Base-by-base conservation (phyloP, 2,113 vertebrate species). In the Misgurnus mizolepis region DNA sequence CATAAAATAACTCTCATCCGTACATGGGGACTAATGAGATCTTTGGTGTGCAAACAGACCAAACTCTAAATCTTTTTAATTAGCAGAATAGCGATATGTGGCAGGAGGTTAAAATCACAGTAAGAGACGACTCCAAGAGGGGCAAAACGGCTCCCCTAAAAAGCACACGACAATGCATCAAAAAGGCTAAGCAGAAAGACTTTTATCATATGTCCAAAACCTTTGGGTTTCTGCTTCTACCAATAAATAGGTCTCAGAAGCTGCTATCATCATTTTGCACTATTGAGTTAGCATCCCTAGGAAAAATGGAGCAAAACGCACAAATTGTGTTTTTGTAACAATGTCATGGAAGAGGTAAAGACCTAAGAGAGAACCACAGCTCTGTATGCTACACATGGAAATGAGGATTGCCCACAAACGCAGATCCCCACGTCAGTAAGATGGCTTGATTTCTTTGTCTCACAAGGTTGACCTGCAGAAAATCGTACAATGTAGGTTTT, bases 401-500 rank as follows among this genome's bases (percentile, higher is more conserved):
- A 69, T 86, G 87, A 91, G 88, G 84, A 78, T 81, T 17, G 43
- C 60, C 53, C 17, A 39, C 22, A 68, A 55, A 83, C 47, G 12
- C 55, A 41, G 69, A 64, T 11, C 47, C 43, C 81, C 67, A 68
- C 83, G 86, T 87, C 88, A 88, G 89, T 87, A 91, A 87, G 80
- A 90, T 80, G 89, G 90, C 76, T 91, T 93, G 92, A 66, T 49
- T 81, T 34, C 49, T 45, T 70, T 81, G 40, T 76, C 60, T 73
- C 80, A 77, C 34, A 89, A 66, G 60, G 84, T 89, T 86, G 89
- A 84, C 86, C 89, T 92, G 90, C 83, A 84, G 85, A 85, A 89
- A 89, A 89, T 91, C 87, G 14, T 88, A 87, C 76, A 49, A 41
- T 85, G 65, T 56, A 67, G 80, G 39, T 75, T 72, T 43, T 67